Conservation (phyloP, 2,113 vertebrate genomes). For the Prolemur simus region DNA sequence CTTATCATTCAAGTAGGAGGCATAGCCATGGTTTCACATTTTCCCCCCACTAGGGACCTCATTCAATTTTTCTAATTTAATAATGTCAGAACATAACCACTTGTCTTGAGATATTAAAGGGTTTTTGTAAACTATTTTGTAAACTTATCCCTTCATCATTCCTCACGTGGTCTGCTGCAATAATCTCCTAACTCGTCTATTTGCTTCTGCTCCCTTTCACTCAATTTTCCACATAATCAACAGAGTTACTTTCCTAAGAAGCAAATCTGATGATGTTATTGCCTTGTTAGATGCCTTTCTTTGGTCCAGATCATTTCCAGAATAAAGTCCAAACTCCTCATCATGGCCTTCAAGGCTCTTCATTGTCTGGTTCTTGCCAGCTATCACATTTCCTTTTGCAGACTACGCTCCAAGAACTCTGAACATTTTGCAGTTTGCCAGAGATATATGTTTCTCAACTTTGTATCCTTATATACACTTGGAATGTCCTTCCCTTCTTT, state of each 20-base stretch:
- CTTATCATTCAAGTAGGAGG: constrained; percentile 28
- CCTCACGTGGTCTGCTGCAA: not conserved
- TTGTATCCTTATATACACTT: not conserved
- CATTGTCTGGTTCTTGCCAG: not conserved
- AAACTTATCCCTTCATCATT: not conserved
- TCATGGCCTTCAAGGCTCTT: not conserved
- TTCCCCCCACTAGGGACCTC: not conserved
- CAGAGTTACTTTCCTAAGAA: constrained; percentile 9
- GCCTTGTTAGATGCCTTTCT: not conserved
- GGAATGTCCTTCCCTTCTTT: not conserved
- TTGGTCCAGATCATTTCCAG: not conserved
- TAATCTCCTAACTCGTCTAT: not conserved
- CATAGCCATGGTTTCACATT: constrained; percentile 1
- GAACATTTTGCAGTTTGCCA: not conserved
- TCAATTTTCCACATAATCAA: constrained; percentile 1
- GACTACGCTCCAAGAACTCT: not conserved
- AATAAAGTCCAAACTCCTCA: constrained; percentile 28
- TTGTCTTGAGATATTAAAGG: not conserved
- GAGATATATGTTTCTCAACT: not conserved
- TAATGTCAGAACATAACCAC: not conserved
- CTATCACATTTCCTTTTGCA: not conserved
- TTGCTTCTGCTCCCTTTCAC: not conserved
- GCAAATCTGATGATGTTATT: not conserved
- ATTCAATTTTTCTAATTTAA: constrained; percentile 22
- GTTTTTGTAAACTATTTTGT: not conserved